A percentile compares a stretch with the other conserved stretches of the same genome.
phyloP scores from a whole-genome alignment of 2,888 invertebrate genomes.

The Actias luna region DNA sequence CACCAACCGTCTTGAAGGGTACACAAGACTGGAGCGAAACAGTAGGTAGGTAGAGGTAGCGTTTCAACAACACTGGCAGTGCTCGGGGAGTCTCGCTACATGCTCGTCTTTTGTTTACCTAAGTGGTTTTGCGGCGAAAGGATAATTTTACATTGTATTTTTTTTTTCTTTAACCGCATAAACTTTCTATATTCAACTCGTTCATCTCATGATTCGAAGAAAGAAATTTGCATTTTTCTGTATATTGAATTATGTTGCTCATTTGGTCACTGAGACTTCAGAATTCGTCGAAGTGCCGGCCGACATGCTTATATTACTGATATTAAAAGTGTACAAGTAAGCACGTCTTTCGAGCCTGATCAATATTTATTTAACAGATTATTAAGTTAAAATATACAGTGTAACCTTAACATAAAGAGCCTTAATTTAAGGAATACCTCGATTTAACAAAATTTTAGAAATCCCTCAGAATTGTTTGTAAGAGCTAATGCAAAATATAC shows the following conservation, averaged over 20 bases:
- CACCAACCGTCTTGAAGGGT: slow-evolving; percentile 17
- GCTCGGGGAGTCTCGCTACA: slow-evolving; percentile 4
- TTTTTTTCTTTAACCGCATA: slow-evolving; percentile 21
- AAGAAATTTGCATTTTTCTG: slow-evolving; percentile 25
- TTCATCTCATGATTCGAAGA: slow-evolving; percentile 24
- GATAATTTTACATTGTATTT: slow-evolving; percentile 23
- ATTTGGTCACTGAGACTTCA: slow-evolving; percentile 20
- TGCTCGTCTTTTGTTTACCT: slow-evolving; percentile 15
- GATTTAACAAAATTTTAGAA: no score
- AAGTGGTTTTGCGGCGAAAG: slow-evolving; percentile 18
- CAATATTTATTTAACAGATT: no score
- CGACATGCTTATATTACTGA: no score
- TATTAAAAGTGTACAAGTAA: no score
- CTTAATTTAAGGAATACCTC: no score
- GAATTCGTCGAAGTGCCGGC: no score
- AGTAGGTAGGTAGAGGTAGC: slow-evolving; percentile 2
- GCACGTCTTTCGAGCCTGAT: no score
- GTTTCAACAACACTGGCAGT: slow-evolving; percentile 3
- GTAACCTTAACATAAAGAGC: no score
- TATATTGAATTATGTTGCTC: slow-evolving; percentile 27
- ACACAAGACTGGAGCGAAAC: slow-evolving; percentile 9
- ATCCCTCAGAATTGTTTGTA: no score
- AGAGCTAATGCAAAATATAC: no score
- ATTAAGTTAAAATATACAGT: no score
- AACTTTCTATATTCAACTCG: slow-evolving; percentile 29